phyloP scores from a whole-genome alignment of 2,113 vertebrate genomes.

The Entomyzon cyanotis region DNA sequence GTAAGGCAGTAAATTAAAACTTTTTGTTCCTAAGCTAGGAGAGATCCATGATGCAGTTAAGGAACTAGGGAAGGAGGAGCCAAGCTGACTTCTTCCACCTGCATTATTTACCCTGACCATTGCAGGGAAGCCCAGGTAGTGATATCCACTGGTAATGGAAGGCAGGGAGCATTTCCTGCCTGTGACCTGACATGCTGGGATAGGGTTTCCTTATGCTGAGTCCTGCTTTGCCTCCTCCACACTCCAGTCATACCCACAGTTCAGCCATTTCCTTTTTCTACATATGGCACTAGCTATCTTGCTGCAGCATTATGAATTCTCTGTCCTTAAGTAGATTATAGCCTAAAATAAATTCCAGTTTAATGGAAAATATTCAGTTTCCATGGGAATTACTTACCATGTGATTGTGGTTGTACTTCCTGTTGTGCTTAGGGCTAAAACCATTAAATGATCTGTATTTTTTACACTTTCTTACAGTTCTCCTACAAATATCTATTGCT shows the following conservation, averaged over 20 bases:
- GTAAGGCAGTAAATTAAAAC: not conserved
- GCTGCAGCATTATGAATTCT: not conserved
- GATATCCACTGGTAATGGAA: not conserved
- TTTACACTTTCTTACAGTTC: not conserved
- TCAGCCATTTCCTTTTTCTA: not conserved
- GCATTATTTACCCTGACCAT: not conserved
- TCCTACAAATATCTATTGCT: not conserved
- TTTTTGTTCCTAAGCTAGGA: not conserved
- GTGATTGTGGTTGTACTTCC: not conserved
- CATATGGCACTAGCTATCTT: not conserved
- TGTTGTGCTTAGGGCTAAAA: not conserved
- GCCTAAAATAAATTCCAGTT: not conserved
- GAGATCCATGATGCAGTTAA: not conserved
- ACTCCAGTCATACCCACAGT: not conserved
- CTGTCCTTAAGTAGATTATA: not conserved
- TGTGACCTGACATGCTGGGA: not conserved
- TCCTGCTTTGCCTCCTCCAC: not conserved
- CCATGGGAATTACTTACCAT: not conserved
- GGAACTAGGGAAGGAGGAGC: not conserved
- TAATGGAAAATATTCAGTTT: not conserved
- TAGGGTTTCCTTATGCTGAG: not conserved
- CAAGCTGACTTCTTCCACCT: not conserved
- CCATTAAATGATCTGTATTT: not conserved
- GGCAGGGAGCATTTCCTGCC: not conserved
- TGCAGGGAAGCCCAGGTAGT: not conserved